Base-by-base conservation (phyloP, 2,797 vertebrate genomes). In the Ctenopoma kingsleyae region DNA sequence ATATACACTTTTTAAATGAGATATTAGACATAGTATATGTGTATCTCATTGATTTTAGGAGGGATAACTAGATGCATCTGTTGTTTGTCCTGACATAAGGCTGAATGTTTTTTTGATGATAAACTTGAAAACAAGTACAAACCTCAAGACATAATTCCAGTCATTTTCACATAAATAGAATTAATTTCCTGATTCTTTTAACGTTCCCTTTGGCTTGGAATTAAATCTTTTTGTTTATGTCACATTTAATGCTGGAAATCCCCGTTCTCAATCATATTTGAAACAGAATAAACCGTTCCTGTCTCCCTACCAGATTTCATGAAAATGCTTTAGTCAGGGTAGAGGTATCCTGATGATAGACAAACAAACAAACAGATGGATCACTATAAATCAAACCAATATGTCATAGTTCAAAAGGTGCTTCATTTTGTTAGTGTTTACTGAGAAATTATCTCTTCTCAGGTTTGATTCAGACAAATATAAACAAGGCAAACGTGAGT, bases 211-310 rank as follows among this genome's bases (percentile, higher is more conserved):
- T 64, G 46, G 20, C 48, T 47, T 64, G 8, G 19, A 50, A 74
- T 71, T 6, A 58, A 72, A 58, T 62, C 19, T 48, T 44, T 35
- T 8, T 50, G 52, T 69, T 30, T 71, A 63, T 63, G 47, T 71
- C 19, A n/a, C 25, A 51, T 52, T 40, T 49, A 62, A 54, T 15
- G 1, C 46, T 66, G 43, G 20, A 78, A 83, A 66, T 40, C 61
- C 51, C 60, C 63, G 44, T 49, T 61, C 36, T 66, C 41, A 74
- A 60, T 67, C 66, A 74, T 41, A 23, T 22, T 10, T 22, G 1
- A 69, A 72, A 38, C 49, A 15, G 23, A 72, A 68, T 77, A 62
- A 67, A 63, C 23, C 53, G 23, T 78, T 65, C 50, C 40, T 77
- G 51, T 68, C 73, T 67, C 57, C 47, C 53, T 58, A 32, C n/a